These are phyloP conservation scores for Carassius carassius DNA, from an alignment of 2,113 vertebrate genomes.

Conservation along the genomic window DNA sequence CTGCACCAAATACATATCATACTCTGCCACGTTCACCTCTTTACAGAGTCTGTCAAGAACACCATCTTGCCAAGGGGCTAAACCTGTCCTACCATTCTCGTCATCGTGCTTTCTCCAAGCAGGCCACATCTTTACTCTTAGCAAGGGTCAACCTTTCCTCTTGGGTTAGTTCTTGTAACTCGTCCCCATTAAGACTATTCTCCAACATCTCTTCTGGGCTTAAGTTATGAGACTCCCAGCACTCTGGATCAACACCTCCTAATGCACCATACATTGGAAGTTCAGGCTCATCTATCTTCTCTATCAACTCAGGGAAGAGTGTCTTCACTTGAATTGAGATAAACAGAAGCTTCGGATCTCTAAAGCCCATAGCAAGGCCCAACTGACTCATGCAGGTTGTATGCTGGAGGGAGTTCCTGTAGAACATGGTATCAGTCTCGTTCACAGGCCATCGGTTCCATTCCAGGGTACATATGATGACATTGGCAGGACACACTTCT, in stretches of 20 bases:
- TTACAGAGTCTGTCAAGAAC: constrained; percentile 86
- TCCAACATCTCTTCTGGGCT: neutral
- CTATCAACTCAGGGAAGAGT: constrained; percentile 85
- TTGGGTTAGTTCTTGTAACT: constrained; percentile 60
- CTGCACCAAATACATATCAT: constrained; percentile 94
- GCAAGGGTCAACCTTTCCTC: constrained; percentile 74
- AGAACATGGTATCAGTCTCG: constrained; percentile 79
- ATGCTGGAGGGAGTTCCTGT: constrained; percentile 78
- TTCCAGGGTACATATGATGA: constrained; percentile 91
- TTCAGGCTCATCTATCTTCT: constrained; percentile 47
- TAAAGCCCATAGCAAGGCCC: constrained; percentile 75
- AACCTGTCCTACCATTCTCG: constrained; percentile 73
- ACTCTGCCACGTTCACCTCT: constrained; percentile 82
- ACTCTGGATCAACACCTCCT: constrained; percentile 22
- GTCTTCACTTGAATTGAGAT: constrained; percentile 83
- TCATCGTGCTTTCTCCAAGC: constrained; percentile 63
- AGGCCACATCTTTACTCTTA: constrained; percentile 36
- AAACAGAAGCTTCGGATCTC: constrained; percentile 89
- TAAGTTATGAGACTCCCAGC: neutral
- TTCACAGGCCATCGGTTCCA: constrained; percentile 94
- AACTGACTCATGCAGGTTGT: constrained; percentile 52
- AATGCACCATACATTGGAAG: constrained; percentile 17
- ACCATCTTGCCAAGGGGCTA: constrained; percentile 94
- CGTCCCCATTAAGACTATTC: constrained; percentile 19
- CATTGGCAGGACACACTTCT: constrained; percentile 86